Conservation (phyloP, 2,888 invertebrate species). For the Eristalis tenax region DNA sequence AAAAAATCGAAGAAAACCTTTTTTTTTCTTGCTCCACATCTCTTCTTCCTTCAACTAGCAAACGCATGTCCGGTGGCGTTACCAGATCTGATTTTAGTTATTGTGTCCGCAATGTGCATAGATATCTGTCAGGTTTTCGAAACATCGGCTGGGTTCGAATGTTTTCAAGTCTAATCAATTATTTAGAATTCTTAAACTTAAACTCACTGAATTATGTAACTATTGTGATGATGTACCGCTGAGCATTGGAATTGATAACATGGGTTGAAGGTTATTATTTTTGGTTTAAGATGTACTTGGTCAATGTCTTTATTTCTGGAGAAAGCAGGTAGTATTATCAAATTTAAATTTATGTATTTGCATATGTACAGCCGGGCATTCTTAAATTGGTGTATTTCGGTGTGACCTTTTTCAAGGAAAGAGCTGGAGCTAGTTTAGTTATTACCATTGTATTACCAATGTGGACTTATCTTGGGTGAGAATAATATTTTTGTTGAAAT, state of each 20-base stretch:
- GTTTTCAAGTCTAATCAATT: neutral
- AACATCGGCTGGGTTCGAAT: neutral
- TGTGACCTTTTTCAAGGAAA: too few relatives aligned
- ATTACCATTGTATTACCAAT: neutral
- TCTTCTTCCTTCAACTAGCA: neutral
- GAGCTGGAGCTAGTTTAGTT: neutral
- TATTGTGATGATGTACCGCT: neutral
- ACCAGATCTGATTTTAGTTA: neutral
- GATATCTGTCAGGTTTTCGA: neutral
- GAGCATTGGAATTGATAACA: neutral
- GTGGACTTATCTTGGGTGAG: too few relatives aligned
- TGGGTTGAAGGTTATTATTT: neutral
- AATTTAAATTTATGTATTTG: neutral
- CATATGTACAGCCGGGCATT: neutral
- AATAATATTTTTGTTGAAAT: neutral
- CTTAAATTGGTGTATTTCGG: too few relatives aligned
- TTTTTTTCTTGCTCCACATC: slow-evolving; percentile 27
- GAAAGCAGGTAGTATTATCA: neutral
- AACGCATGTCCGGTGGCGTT: slow-evolving; percentile 8
- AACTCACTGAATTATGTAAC: neutral
- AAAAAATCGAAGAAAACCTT: slow-evolving; percentile 45
- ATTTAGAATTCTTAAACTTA: neutral
- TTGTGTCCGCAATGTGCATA: neutral
- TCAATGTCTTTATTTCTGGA: neutral
- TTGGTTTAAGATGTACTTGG: neutral